Evolutionary conservation across 1,140 invertebrate species (phyloP).

Genomic region (Drosophila kurseongensis): DNA sequence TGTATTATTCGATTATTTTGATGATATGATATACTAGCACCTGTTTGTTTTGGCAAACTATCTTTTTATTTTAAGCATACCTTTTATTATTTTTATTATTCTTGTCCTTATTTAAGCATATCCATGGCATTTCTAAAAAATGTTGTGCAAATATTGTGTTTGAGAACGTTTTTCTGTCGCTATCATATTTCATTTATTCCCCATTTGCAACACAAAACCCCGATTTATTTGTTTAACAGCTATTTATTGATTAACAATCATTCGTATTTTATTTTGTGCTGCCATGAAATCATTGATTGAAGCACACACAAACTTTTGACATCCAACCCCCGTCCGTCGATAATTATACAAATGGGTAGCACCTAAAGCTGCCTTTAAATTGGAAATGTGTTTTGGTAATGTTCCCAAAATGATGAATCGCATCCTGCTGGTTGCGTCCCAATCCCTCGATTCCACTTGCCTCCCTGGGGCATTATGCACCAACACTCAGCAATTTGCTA

Average conservation of each 20-base stretch:
- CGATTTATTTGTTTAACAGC: not conserved
- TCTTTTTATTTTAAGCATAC: too few species aligned
- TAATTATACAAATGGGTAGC: conserved; percentile 29
- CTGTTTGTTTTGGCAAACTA: too few species aligned
- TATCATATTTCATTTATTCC: too few species aligned
- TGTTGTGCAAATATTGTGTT: too few species aligned
- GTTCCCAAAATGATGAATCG: conserved; percentile 25
- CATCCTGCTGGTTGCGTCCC: conserved; percentile 3
- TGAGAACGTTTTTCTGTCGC: not conserved
- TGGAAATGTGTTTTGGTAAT: conserved; percentile 28
- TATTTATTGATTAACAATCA: conserved; percentile 4
- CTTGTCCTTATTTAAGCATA: too few species aligned
- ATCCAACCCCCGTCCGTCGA: not conserved
- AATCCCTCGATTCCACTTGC: not conserved
- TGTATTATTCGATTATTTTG: too few species aligned
- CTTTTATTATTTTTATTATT: too few species aligned
- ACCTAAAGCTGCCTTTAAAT: not conserved
- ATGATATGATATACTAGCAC: too few species aligned
- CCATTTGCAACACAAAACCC: not conserved
- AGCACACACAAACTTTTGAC: conserved; percentile 5
- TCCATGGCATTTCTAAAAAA: too few species aligned
- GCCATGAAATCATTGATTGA: conserved; percentile 3
- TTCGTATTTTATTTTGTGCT: not conserved
- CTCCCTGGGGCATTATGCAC: conserved; percentile 1
- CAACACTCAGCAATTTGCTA: conserved; percentile 37